Percentiles rank a stretch among this genome's conserved stretches.
Conservation (phyloP, 2,113 vertebrate species). For the Marmota flaviventris region DNA sequence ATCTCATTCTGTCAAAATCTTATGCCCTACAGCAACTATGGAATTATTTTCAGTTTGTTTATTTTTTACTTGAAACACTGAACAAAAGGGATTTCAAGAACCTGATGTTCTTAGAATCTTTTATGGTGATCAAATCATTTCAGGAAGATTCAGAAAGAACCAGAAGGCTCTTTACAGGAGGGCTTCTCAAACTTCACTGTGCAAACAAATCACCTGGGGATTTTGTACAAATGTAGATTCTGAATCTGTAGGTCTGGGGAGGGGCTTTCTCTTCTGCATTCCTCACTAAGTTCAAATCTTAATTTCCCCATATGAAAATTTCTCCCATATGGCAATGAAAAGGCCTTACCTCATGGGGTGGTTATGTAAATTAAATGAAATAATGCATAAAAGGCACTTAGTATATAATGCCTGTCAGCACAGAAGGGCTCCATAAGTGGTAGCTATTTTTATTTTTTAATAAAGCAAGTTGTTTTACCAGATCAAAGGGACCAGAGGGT, state of each 20-base stretch:
- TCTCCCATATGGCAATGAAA: constrained; percentile 16
- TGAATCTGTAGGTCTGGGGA: not conserved
- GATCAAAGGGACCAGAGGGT: constrained; percentile 30
- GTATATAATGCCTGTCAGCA: not conserved
- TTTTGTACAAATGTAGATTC: not conserved
- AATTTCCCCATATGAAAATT: constrained; percentile 19
- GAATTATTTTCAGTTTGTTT: not conserved
- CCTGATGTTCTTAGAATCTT: not conserved
- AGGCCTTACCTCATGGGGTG: not conserved
- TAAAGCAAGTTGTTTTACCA: constrained; percentile 50
- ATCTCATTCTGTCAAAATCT: not conserved
- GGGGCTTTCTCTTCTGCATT: not conserved
- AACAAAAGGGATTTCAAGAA: not conserved
- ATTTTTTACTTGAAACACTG: not conserved
- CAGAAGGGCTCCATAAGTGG: constrained; percentile 2
- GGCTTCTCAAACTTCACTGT: not conserved
- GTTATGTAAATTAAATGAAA: constrained; percentile 35
- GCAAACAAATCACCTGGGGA: not conserved
- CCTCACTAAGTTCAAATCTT: not conserved
- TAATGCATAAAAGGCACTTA: constrained; percentile 48
- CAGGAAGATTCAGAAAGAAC: not conserved
- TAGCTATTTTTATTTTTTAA: constrained; percentile 64
- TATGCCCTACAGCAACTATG: not conserved
- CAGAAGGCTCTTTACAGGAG: not conserved
- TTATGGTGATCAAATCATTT: not conserved